These are phyloP conservation scores for Leucozona laternaria DNA, from an alignment of 2,888 invertebrate species.

Conservation along the genomic window DNA sequence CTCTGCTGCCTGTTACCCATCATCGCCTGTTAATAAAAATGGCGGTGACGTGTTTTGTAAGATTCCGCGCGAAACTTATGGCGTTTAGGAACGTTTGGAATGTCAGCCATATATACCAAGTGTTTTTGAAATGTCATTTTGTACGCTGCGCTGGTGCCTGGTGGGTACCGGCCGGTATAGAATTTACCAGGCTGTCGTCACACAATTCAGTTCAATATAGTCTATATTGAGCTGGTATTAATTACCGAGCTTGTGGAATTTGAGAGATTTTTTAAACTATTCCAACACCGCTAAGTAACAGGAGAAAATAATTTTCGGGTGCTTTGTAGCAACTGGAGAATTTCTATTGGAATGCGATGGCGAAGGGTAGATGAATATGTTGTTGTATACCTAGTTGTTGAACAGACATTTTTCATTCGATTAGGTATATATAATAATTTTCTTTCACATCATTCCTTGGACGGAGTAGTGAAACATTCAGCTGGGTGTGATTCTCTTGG, in stretches of 20 bases:
- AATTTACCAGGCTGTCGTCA: background rate
- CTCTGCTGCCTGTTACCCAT: constrained; percentile 65
- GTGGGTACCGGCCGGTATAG: background rate
- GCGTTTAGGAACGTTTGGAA: constrained; percentile 64
- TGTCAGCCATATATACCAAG: constrained; percentile 20
- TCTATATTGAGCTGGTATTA: constrained; percentile 4
- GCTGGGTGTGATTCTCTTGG: background rate
- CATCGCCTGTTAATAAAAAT: constrained; percentile 74
- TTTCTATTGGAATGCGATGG: constrained; percentile 68
- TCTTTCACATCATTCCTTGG: background rate
- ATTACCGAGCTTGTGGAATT: constrained; percentile 52
- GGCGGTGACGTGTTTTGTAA: constrained; percentile 73
- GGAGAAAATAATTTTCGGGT: constrained; percentile 71
- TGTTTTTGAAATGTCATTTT: constrained; percentile 2
- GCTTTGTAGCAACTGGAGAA: constrained; percentile 60
- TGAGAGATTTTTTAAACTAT: constrained; percentile 72
- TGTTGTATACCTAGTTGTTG: constrained; percentile 8
- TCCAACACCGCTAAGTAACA: constrained; percentile 72
- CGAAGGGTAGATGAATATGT: constrained; percentile 39
- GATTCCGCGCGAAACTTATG: constrained; percentile 69
- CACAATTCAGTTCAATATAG: background rate
- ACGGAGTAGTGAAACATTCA: background rate
- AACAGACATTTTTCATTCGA: constrained; percentile 8
- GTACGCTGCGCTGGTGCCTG: no score
- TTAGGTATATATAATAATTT: background rate